Percentiles rank a stretch among this genome's conserved stretches.
Conservation (phyloP, 2,113 vertebrate species). For the Solenodon paradoxus region DNA sequence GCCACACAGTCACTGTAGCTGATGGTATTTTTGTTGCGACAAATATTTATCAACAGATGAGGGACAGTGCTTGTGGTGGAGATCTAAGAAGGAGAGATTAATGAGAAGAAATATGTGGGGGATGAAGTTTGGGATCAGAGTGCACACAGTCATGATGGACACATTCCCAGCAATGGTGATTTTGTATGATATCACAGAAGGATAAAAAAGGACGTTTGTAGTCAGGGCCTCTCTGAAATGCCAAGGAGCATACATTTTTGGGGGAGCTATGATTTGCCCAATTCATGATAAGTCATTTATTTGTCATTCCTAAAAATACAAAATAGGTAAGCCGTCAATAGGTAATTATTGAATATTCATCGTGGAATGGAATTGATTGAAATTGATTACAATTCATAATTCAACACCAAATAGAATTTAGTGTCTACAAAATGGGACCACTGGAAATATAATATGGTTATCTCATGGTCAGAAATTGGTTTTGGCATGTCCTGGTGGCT, state of each 20-base stretch:
- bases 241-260: conserved; percentile 41
- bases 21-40: neutral
- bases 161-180: conserved; percentile 44
- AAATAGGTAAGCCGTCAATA: neutral
- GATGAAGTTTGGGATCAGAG: conserved; percentile 33
- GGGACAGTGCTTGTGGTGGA: conserved; percentile 32
- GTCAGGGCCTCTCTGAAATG: conserved; percentile 39
- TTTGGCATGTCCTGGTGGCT: too few relatives aligned
- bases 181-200: neutral
- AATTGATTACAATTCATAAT: neutral
- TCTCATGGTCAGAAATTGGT: neutral
- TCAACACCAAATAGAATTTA: neutral
- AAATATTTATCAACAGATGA: conserved; percentile 40
- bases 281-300: neutral
- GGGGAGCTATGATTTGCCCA: conserved; percentile 13
- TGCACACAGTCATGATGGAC: conserved; percentile 32
- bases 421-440: neutral
- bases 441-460: neutral
- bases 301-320: neutral
- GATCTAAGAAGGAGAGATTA: conserved; percentile 46
- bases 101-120: conserved; percentile 63
- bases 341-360: neutral
- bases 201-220: neutral
- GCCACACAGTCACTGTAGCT: conserved; percentile 37
- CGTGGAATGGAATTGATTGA: neutral